Evolutionary conservation across 2,888 invertebrate species (phyloP).

Genomic region (Drosophila mulleri): DNA sequence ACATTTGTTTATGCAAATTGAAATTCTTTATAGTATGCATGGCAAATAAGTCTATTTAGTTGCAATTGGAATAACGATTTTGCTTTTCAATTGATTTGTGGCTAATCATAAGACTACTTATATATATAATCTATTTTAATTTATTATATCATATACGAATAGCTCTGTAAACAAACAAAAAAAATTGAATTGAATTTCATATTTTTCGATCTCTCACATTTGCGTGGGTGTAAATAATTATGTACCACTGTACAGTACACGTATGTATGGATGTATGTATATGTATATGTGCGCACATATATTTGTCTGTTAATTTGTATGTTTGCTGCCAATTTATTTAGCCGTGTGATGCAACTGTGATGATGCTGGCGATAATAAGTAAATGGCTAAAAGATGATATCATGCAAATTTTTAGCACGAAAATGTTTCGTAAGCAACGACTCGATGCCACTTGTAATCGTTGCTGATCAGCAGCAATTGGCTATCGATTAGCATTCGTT

Average conservation of each 20-base stretch:
- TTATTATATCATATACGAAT: slow-evolving; percentile 9
- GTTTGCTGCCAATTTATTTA: slow-evolving; percentile 33
- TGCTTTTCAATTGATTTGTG: slow-evolving; percentile 5
- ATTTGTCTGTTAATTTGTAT: slow-evolving; percentile 35
- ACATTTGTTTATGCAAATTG: slow-evolving; percentile 57
- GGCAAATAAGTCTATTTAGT: slow-evolving; percentile 7
- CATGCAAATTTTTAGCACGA: slow-evolving; percentile 66
- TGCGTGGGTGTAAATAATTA: slow-evolving; percentile 34
- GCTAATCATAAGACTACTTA: slow-evolving; percentile 12
- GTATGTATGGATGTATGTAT: slow-evolving; percentile 1
- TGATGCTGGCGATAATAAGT: slow-evolving; percentile 31
- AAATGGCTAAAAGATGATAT: slow-evolving; percentile 60
- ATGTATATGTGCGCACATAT: slow-evolving; percentile 5
- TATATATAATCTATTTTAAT: not conserved
- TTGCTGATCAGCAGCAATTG: slow-evolving; percentile 37
- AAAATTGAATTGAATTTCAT: slow-evolving; percentile 10
- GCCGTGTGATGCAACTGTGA: slow-evolving; percentile 42
- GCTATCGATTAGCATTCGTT: slow-evolving; percentile 45
- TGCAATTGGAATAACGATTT: slow-evolving; percentile 7
- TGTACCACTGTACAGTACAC: slow-evolving; percentile 15
- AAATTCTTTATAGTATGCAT: not conserved
- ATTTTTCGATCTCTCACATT: slow-evolving; percentile 1
- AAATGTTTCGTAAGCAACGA: slow-evolving; percentile 39
- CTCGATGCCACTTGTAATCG: slow-evolving; percentile 36
- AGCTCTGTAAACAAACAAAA: slow-evolving; percentile 1